phyloP scores from a whole-genome alignment of 2,797 vertebrate genomes.

The Platyrinchus mystaceus region DNA sequence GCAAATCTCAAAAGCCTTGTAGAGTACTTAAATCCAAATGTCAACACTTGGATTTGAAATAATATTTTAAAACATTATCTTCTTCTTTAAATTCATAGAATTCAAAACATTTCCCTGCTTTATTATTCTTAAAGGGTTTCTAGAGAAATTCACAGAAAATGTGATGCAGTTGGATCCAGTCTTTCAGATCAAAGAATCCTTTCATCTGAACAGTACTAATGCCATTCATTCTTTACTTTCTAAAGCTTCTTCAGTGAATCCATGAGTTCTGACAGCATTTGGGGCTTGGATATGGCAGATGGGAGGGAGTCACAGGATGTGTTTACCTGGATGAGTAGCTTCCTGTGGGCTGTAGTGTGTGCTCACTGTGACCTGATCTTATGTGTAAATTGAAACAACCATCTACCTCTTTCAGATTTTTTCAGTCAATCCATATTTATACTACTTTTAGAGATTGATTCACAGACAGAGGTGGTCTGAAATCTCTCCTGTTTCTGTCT shows the following conservation, averaged over 20 bases:
- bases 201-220: neutral
- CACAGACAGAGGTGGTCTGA: neutral
- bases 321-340: fast-evolving
- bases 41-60: neutral
- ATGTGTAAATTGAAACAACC: neutral
- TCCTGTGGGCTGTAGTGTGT: neutral
- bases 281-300: neutral
- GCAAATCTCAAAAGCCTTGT: neutral
- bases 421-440: neutral
- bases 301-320: fast-evolving
- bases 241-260: neutral
- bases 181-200: neutral
- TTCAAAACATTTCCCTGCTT: neutral
- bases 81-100: neutral
- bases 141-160: neutral
- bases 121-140: neutral
- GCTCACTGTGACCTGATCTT: neutral
- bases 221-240: neutral
- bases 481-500: neutral
- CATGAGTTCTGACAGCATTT: neutral
- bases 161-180: neutral
- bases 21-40: neutral
- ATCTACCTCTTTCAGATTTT: neutral
- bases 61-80: neutral
- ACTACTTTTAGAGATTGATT: neutral